Evolutionary conservation across 1,140 invertebrate genomes (phyloP).

Genomic region (Caerostris extrusa): DNA sequence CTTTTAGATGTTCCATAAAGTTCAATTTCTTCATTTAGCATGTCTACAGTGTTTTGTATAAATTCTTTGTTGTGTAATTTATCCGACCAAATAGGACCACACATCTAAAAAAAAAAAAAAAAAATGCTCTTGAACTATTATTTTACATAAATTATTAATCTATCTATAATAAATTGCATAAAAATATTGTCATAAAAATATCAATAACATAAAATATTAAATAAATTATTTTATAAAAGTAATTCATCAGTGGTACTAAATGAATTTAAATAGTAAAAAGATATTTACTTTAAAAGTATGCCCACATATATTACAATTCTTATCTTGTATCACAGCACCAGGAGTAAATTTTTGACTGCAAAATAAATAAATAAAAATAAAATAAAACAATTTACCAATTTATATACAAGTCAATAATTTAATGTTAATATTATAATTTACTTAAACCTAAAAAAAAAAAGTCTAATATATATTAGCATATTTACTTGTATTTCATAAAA

Average conservation of each 20-base stretch:
- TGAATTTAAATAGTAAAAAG: not conserved
- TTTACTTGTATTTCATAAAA: too few species aligned
- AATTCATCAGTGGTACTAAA: too few species aligned
- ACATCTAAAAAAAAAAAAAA: constrained; percentile 85
- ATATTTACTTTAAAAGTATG: constrained; percentile 84
- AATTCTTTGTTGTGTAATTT: constrained; percentile 91
- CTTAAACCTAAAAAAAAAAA: too few species aligned
- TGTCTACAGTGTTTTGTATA: constrained; percentile 82
- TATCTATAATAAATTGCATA: too few species aligned
- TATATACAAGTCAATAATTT: not conserved
- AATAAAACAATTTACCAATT: not conserved
- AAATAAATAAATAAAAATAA: not conserved
- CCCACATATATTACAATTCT: constrained; percentile 89
- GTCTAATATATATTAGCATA: too few species aligned
- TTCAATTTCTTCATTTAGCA: constrained; percentile 78
- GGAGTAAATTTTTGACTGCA: constrained; percentile 83
- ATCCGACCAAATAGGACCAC: constrained; percentile 96
- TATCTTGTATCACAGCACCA: constrained; percentile 85
- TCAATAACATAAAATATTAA: not conserved
- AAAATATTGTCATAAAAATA: constrained; percentile 16
- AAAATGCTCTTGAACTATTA: not conserved
- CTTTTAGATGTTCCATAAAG: constrained; percentile 86
- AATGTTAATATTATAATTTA: too few species aligned
- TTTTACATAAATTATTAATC: too few species aligned
- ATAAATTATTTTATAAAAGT: not conserved